Percentiles rank a stretch among this genome's conserved stretches.
These are phyloP conservation scores for Hafferia zeledoni DNA, from an alignment of 2,797 vertebrate species.

Conservation along the genomic window DNA sequence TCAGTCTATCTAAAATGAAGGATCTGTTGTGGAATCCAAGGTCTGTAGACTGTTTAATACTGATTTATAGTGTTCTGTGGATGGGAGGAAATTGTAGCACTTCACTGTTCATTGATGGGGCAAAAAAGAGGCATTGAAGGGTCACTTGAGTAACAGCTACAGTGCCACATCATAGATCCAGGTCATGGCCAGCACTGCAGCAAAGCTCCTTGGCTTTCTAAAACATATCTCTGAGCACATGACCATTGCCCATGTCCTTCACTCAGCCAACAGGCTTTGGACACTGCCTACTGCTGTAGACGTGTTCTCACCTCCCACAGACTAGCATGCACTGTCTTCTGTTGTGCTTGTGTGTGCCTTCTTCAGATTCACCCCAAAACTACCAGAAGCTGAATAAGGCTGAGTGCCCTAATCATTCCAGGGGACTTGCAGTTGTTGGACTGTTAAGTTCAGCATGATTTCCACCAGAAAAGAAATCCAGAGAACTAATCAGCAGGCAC, in stretches of 20 bases:
- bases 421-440: neutral
- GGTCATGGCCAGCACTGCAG: neutral
- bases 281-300: neutral
- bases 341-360: accelerated
- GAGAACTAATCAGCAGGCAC: neutral
- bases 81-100: neutral
- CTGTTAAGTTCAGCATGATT: neutral
- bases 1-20: neutral
- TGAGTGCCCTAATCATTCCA: neutral
- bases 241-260: neutral
- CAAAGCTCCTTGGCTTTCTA: neutral
- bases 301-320: neutral
- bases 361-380: neutral
- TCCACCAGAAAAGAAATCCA: neutral
- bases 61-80: neutral
- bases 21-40: neutral
- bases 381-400: neutral
- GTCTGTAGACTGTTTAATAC: neutral
- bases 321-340: neutral
- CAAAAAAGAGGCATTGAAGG: neutral
- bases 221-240: neutral
- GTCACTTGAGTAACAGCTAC: neutral
- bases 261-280: neutral
- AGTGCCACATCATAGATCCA: neutral
- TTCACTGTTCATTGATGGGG: neutral